Evolutionary conservation across 2,888 invertebrate genomes (phyloP).

Genomic region (Drosophila fulvimacula): DNA sequence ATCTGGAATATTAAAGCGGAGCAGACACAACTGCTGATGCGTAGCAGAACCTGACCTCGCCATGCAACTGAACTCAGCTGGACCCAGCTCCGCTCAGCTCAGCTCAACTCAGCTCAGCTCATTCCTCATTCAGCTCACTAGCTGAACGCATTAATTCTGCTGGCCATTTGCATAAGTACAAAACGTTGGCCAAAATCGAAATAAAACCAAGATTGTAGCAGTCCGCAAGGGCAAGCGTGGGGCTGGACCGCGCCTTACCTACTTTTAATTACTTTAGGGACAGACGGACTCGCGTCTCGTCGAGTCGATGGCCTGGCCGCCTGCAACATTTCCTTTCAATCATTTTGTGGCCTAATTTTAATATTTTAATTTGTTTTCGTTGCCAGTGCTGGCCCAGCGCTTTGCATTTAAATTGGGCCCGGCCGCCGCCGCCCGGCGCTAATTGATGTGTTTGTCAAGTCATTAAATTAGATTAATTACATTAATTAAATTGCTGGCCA

Average conservation of each 20-base stretch:
- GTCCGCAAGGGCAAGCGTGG: neutral
- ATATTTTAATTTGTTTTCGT: conserved; percentile 77
- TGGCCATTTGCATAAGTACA: conserved; percentile 65
- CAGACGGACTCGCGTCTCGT: conserved; percentile 32
- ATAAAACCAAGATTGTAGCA: conserved; percentile 35
- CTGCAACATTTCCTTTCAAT: conserved; percentile 75
- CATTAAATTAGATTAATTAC: conserved; percentile 82
- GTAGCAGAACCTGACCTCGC: neutral
- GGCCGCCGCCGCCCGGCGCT: conserved; percentile 47
- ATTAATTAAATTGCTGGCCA: conserved; percentile 71
- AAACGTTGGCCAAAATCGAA: conserved; percentile 38
- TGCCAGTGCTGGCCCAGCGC: conserved; percentile 46
- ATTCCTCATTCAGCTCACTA: conserved; percentile 66
- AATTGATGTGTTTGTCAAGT: conserved; percentile 82
- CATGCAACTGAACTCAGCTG: neutral
- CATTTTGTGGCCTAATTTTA: conserved; percentile 81
- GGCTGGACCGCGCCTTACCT: conserved; percentile 57
- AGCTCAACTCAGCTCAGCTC: conserved; percentile 47
- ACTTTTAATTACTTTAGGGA: conserved; percentile 82
- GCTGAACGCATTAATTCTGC: conserved; percentile 68
- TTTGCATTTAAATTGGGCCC: conserved; percentile 73
- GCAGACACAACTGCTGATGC: conserved; percentile 17
- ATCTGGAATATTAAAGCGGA: too few relatives aligned
- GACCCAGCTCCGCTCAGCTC: conserved; percentile 33
- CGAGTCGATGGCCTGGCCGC: conserved; percentile 44